Base-by-base conservation (phyloP, 2,113 vertebrate genomes). In the Scalopus aquaticus region DNA sequence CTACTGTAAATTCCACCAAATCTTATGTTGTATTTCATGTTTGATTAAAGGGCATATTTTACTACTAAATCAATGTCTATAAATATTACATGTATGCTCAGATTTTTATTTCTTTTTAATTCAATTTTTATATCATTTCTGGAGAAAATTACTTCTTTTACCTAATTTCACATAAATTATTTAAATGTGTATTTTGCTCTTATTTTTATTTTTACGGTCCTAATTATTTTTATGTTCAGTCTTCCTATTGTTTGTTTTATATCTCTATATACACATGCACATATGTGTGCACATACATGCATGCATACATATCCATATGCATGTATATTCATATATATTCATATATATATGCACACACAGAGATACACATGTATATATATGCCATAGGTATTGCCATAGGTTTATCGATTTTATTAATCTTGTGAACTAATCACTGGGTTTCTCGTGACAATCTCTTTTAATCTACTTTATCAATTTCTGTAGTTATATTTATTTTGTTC, bases 331-430 rank as follows among this genome's bases (percentile, higher is more conserved):
- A 69, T 69, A 69, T 37, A 22, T 37, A 5, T 56, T 8, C 6
- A 54, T 32, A 39, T 88, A 37, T 95, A 4, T 10, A 22, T 49
- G 46, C 15, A 46, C 58, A 44, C 24, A 11, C 35, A 10, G 4
- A 13, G 39, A 30, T 7, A 20, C 51, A 3, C 9, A 0, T 51
- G 1, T 3, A 12, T 35, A 0, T 51, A 2, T 3, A 13, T 35
- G 0, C 9, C 51, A 54, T 30, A 24, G 37, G 7, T 9, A 3
- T 46, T 73, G 11, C 19, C 37, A 58, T 42, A 67, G 2, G 1
- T 64, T 26, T 62, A 9, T 69, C 19, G 62, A 8, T 42, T 39
- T 56, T 73, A 35, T 90, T 64, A 44, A 3, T 60, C 12, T 62
- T 69, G 65, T 32, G 35, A n/a, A 20, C 4, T 10, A 67, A 92